phyloP scores from a whole-genome alignment of 2,113 vertebrate species.

The Corythaixoides concolor region DNA sequence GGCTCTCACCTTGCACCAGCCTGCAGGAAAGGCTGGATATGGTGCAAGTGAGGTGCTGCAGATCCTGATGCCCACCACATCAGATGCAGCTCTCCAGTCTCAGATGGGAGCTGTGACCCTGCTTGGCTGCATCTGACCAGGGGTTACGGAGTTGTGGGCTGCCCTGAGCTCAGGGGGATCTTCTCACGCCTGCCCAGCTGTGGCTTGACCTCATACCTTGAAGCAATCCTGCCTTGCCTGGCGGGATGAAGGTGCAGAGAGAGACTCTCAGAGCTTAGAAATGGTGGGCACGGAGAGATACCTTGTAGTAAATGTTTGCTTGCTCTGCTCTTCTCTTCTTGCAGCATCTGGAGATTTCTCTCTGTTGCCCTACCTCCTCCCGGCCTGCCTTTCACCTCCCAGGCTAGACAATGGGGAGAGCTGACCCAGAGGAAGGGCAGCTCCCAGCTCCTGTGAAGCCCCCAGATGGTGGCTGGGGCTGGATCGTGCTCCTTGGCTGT shows the following conservation, averaged over 20 bases:
- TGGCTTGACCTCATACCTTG: not conserved
- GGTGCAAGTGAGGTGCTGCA: not conserved
- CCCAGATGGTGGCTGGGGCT: constrained; percentile 80
- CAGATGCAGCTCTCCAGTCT: not conserved
- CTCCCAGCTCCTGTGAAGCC: constrained; percentile 52
- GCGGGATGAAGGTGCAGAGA: not conserved
- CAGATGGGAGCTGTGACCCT: not conserved
- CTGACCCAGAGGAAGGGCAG: constrained; percentile 37
- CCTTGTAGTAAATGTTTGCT: not conserved
- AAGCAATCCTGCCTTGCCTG: not conserved
- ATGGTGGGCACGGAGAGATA: not conserved
- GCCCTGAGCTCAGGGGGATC: not conserved
- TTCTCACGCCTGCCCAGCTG: not conserved
- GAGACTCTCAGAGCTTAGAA: not conserved
- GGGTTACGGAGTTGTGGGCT: not conserved
- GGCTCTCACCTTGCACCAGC: not conserved
- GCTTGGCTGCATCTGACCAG: not conserved
- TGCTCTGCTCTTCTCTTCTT: not conserved
- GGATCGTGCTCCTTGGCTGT: constrained; percentile 76
- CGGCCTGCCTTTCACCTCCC: not conserved
- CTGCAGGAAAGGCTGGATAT: not conserved
- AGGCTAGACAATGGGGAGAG: constrained; percentile 64
- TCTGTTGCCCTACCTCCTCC: not conserved
- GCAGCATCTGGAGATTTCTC: not conserved
- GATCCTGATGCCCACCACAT: not conserved